Base-by-base conservation (phyloP, 2,797 vertebrate genomes). In the Ciconia nigra region DNA sequence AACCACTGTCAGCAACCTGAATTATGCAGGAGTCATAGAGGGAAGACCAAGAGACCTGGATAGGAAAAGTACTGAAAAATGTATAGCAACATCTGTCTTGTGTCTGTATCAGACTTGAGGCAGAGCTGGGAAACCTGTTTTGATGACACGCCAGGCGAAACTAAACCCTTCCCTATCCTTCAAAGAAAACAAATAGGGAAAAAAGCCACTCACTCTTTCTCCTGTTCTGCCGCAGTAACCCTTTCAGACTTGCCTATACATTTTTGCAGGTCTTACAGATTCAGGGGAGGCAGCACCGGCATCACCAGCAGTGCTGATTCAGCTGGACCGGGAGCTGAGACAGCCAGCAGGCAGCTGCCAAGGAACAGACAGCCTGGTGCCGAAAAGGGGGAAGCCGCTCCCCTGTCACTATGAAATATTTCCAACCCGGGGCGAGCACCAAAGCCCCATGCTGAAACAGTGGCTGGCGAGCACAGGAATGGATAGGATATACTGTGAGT, bases 1-100 rank as follows among this genome's bases (percentile, higher is more conserved):
- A 87, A 79, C 49, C 59, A 67, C 65, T 87, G 63, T 85, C 90
- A 94, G 63, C 65, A 95, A 87, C 59, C 67, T 96, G 78, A 93
- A 95, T 94, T 94, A 94, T 96, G 78, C 88, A 96, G 72, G 35
- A 97, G 42, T 55, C 78, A 65, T 19, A 83, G 55, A 83, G 76
- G 72, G 84, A 90, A 57, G 41, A 96, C 66, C 90, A 78, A 83
- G 78, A 90, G 57, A 95, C 61, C 57, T 39, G 91, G 82, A 24
- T 59, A 83, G 58, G 31, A 92, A 94, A 90, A 96, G 78, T 91
- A 84, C 65, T 87, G 69, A 93, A 97, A 96, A 96, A 95, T 96
- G 37, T 96, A 85, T 70, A 87, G 49, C 58, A 96, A 82, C 87
- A 96, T 96, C 87, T 97, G 87, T 93, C 78, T 95, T 89, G 22